A percentile compares a stretch with the other conserved stretches of the same genome.
Evolutionary conservation across 1,140 invertebrate genomes (phyloP).

Genomic region (Neodiprion fabricii): DNA sequence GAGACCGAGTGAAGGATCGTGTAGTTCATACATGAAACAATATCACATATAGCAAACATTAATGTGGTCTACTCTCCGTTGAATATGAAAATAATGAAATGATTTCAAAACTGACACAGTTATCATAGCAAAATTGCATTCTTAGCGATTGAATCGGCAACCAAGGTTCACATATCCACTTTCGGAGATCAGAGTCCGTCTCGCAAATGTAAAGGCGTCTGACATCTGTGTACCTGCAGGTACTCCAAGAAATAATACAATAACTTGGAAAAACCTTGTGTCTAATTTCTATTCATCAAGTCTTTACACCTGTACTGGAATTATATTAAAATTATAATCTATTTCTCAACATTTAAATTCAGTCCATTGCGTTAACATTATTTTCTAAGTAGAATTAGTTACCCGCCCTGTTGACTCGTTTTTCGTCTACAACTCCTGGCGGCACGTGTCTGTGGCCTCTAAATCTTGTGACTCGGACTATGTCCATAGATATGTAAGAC

Average conservation of each 20-base stretch:
- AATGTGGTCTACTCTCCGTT: neutral
- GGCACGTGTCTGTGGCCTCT: neutral
- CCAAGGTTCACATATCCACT: neutral
- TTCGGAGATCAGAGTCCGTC: neutral
- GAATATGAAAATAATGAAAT: neutral
- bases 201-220: neutral
- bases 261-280: neutral
- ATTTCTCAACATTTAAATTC: conserved; percentile 3
- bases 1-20: too few species aligned
- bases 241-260: neutral
- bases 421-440: neutral
- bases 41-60: neutral
- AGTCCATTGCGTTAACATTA: conserved; percentile 8
- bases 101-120: neutral
- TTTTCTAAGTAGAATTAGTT: conserved; percentile 14
- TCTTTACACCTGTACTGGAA: conserved; percentile 2
- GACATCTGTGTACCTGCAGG: neutral
- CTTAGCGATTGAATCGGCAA: neutral
- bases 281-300: neutral
- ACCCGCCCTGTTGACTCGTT: neutral
- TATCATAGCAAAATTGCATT: conserved; percentile 1
- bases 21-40: too few species aligned
- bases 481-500: neutral
- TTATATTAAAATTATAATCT: neutral
- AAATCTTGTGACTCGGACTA: neutral